Conservation (phyloP, 2,113 vertebrate genomes). For the Sterna hirundo region DNA sequence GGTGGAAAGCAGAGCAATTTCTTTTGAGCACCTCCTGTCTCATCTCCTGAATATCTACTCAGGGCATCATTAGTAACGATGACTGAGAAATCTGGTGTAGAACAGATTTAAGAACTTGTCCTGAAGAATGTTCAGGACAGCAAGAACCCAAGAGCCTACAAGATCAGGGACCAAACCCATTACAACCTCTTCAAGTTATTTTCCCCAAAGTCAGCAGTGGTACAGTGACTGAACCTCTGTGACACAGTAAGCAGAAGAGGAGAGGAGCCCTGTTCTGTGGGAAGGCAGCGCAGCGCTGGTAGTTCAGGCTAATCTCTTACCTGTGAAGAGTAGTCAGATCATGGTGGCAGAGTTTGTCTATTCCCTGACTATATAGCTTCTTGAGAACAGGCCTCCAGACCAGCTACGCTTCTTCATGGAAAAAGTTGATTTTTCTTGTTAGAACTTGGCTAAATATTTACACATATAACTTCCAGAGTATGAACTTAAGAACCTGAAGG, state of each 20-base stretch:
- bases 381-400: not conserved
- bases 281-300: too few species aligned
- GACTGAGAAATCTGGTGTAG: not conserved
- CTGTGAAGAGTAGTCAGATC: accelerated
- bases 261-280: not conserved
- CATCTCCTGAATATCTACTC: not conserved
- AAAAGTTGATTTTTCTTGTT: not conserved
- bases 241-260: not conserved
- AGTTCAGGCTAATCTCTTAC: not conserved
- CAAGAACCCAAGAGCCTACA: not conserved
- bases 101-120: not conserved
- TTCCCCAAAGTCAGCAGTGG: not conserved
- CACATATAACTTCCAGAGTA: not conserved
- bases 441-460: not conserved
- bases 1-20: not conserved
- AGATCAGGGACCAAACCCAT: not conserved
- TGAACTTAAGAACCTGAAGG: not conserved
- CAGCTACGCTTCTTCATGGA: not conserved
- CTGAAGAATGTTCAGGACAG: not conserved
- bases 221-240: accelerated
- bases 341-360: not conserved
- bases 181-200: not conserved
- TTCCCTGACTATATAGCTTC: not conserved
- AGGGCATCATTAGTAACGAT: not conserved
- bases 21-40: not conserved